These are phyloP conservation scores for Pontoporia blainvillei DNA, from an alignment of 2,113 vertebrate species.

Conservation along the genomic window DNA sequence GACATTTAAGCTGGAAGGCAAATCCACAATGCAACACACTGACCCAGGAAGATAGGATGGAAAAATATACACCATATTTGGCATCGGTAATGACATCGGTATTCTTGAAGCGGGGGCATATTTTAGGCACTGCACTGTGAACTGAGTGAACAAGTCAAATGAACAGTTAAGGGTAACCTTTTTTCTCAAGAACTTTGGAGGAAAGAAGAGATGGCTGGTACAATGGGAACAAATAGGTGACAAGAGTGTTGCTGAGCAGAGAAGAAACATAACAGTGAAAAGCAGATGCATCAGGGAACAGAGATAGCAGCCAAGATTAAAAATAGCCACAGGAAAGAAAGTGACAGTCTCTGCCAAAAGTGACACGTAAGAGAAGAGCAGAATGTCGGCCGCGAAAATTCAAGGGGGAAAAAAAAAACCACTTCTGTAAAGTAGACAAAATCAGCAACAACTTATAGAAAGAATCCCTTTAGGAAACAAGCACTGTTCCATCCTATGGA, in stretches of 20 bases:
- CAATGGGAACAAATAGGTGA: background rate
- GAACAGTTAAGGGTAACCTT: background rate
- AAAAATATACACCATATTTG: background rate
- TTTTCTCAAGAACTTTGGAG: background rate
- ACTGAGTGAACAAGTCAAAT: background rate
- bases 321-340: background rate
- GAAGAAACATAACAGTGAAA: background rate
- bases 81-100: background rate
- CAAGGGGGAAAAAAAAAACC: background rate
- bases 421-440: background rate
- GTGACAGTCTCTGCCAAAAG: background rate
- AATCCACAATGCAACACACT: background rate
- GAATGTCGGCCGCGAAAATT: background rate
- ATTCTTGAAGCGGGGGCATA: background rate
- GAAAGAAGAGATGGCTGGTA: background rate
- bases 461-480: background rate
- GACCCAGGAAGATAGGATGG: background rate
- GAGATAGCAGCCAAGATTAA: background rate
- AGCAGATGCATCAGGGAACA: background rate
- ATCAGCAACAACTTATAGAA: background rate
- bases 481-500: rapidly evolving
- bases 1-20: background rate
- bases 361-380: background rate
- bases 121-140: background rate
- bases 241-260: background rate